Evolutionary conservation across 2,888 invertebrate species (phyloP).

Genomic region (Zelleria hepariella): DNA sequence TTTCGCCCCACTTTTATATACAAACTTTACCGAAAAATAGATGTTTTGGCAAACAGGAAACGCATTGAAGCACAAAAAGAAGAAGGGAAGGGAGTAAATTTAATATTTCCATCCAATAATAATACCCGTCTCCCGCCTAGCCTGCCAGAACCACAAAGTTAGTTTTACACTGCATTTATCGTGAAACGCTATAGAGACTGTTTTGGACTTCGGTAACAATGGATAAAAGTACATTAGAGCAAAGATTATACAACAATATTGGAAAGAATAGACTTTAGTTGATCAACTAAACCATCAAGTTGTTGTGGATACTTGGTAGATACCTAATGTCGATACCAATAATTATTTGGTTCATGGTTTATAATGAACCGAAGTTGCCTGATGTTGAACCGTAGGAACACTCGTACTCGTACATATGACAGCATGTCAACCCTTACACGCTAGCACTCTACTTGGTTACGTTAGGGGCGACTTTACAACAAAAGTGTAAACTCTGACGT

Average conservation of each 20-base stretch:
- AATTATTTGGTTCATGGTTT: too few relatives aligned
- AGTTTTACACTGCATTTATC: neutral
- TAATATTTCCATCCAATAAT: constrained; percentile 34
- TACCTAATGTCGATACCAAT: too few relatives aligned
- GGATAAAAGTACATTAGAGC: neutral
- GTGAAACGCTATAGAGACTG: neutral
- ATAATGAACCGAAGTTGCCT: too few relatives aligned
- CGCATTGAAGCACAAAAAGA: constrained; percentile 19
- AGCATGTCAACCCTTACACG: too few relatives aligned
- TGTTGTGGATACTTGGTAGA: too few relatives aligned
- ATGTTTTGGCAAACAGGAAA: constrained; percentile 9
- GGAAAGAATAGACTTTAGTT: too few relatives aligned
- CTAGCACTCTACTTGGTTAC: too few relatives aligned
- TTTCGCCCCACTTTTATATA: neutral
- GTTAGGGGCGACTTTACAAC: too few relatives aligned
- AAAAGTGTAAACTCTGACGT: too few relatives aligned
- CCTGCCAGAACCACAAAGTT: neutral
- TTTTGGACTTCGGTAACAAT: neutral
- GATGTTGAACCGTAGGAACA: too few relatives aligned
- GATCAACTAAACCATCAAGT: too few relatives aligned
- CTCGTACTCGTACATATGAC: too few relatives aligned
- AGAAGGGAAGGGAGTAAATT: constrained; percentile 26
- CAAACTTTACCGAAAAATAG: neutral
- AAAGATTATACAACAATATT: neutral
- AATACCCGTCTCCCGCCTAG: constrained; percentile 20